phyloP scores from a whole-genome alignment of 1,140 invertebrate genomes.

The Apocrypta bakeri region DNA sequence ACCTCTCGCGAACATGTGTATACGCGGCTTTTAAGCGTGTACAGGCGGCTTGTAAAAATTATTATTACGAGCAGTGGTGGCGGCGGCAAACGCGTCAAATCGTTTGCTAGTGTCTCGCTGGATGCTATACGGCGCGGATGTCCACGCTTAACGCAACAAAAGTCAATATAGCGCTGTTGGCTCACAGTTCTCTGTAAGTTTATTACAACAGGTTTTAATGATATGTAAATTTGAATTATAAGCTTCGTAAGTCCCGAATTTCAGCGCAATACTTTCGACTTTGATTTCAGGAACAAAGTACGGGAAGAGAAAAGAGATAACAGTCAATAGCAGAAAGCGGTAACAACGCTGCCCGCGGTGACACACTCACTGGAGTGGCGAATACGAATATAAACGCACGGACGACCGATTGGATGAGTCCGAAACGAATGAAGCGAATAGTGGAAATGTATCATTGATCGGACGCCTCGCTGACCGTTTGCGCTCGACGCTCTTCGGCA shows the following conservation, averaged over 20 bases:
- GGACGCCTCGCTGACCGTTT: constrained; percentile 43
- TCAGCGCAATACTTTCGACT: not conserved
- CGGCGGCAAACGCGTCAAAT: constrained; percentile 22
- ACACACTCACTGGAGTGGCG: not conserved
- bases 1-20: constrained; percentile 67
- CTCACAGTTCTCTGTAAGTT: too few relatives aligned
- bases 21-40: constrained; percentile 69
- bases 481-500: constrained; percentile 8
- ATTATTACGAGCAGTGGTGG: constrained; percentile 65
- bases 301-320: not conserved
- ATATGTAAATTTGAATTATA: too few relatives aligned
- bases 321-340: not conserved
- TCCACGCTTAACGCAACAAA: not conserved
- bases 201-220: too few relatives aligned
- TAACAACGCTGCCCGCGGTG: not conserved
- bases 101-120: not conserved
- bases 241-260: too few relatives aligned
- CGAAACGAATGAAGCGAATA: constrained; percentile 50
- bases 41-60: constrained; percentile 73
- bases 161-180: too few relatives aligned
- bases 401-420: constrained; percentile 31
- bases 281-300: not conserved
- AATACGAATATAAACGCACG: not conserved
- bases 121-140: not conserved
- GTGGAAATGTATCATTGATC: constrained; percentile 59